A percentile compares a stretch with the other conserved stretches of the same genome.
Evolutionary conservation across 2,797 vertebrate genomes (phyloP).

Genomic region (Falco novaeseelandiae): DNA sequence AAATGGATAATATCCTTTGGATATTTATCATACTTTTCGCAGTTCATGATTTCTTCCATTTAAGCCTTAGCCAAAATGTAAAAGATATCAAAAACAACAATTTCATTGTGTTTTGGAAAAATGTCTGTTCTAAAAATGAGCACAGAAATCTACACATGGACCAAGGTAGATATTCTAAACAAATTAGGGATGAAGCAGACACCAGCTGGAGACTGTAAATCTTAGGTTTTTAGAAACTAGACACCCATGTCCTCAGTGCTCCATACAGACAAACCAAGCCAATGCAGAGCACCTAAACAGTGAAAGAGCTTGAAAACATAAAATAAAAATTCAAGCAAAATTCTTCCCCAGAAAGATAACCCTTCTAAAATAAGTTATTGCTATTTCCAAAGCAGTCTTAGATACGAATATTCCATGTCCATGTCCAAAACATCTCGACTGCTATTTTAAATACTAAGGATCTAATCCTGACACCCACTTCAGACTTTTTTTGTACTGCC

Average conservation of each 20-base stretch:
- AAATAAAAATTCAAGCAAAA: background rate
- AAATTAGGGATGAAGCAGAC: background rate
- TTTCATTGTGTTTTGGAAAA: background rate
- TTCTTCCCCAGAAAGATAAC: background rate
- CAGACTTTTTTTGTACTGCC: background rate
- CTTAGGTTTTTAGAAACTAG: background rate
- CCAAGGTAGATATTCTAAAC: background rate
- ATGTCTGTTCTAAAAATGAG: background rate
- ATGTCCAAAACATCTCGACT: background rate
- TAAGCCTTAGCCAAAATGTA: background rate
- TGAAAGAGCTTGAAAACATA: background rate
- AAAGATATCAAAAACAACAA: background rate
- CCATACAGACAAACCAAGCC: background rate
- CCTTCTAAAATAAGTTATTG: background rate
- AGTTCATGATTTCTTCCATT: background rate
- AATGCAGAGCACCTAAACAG: background rate
- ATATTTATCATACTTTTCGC: background rate
- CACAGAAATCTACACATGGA: background rate
- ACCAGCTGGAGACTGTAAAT: background rate
- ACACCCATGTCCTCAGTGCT: background rate
- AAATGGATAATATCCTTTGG: background rate
- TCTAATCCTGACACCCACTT: background rate
- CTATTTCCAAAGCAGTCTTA: background rate
- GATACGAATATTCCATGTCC: background rate
- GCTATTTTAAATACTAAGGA: background rate